A percentile compares a stretch with the other conserved stretches of the same genome.
Conservation (phyloP, 2,888 invertebrate genomes). For the Vesta saturnalis region DNA sequence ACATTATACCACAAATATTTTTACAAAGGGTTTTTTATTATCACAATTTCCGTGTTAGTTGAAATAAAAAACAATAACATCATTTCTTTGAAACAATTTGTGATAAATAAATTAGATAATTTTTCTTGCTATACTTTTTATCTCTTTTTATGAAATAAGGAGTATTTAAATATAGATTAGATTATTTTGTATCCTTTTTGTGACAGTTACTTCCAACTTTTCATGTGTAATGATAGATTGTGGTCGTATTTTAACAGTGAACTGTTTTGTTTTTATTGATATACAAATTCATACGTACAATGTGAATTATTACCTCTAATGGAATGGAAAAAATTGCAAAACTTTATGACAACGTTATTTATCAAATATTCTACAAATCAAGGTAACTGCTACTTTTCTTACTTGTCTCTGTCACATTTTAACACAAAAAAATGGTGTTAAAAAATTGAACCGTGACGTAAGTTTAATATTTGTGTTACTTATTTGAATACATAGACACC, state of each 20-base stretch:
- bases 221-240: background rate
- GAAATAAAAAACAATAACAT: too few relatives aligned
- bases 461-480: too few relatives aligned
- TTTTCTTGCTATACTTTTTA: background rate
- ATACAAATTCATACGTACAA: too few relatives aligned
- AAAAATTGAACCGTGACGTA: too few relatives aligned
- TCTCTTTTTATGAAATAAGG: background rate
- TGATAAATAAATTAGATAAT: too few relatives aligned
- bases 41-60: too few relatives aligned
- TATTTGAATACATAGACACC: too few relatives aligned
- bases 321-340: slow-evolving; percentile 43
- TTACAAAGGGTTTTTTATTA: too few relatives aligned
- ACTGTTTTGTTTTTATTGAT: too few relatives aligned
- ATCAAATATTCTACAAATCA: slow-evolving; percentile 36
- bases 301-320: background rate
- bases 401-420: background rate
- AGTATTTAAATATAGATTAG: slow-evolving; percentile 11
- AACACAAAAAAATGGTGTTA: too few relatives aligned
- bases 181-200: slow-evolving; percentile 8
- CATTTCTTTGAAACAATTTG: background rate
- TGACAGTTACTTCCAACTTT: background rate
- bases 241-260: too few relatives aligned
- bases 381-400: background rate
- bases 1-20: too few relatives aligned
- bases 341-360: slow-evolving; percentile 44